Conservation (phyloP, 1,140 invertebrate genomes). For the Drosophila bifasciata region DNA sequence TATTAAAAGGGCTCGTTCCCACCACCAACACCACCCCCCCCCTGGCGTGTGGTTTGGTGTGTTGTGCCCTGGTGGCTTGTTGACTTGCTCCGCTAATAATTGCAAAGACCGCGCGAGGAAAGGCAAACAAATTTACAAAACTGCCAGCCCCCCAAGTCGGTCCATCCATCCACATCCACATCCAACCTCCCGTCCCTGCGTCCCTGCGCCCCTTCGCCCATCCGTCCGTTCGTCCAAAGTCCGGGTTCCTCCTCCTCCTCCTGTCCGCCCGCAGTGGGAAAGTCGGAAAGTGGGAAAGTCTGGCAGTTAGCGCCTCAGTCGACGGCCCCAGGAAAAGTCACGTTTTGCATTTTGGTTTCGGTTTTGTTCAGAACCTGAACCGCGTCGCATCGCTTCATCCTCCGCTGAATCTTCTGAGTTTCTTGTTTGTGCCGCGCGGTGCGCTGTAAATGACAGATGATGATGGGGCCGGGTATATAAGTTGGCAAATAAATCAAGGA, state of each 20-base stretch:
- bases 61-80: slow-evolving; percentile 35
- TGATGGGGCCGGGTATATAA: slow-evolving; percentile 5
- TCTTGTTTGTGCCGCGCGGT: slow-evolving; percentile 7
- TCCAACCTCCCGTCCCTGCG: no score
- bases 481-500: background rate
- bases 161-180: background rate
- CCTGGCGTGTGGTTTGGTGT: no score
- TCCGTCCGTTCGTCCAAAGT: no score
- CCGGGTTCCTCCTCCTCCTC: no score
- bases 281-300: slow-evolving; percentile 31
- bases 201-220: no score
- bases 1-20: slow-evolving; percentile 45
- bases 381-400: background rate
- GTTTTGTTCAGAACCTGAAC: slow-evolving; percentile 6
- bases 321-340: slow-evolving; percentile 64
- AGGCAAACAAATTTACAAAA: slow-evolving; percentile 73
- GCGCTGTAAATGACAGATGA: slow-evolving; percentile 30
- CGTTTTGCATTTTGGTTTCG: slow-evolving; percentile 66
- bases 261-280: background rate
- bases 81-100: slow-evolving; percentile 62
- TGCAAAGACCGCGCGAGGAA: slow-evolving; percentile 46
- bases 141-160: slow-evolving; percentile 27
- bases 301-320: slow-evolving; percentile 53
- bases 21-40: background rate
- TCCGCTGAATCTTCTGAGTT: slow-evolving; percentile 5